A percentile compares a stretch with the other conserved stretches of the same genome.
These are phyloP conservation scores for Myrmecobius fasciatus DNA, from an alignment of 2,113 vertebrate species.

Conservation along the genomic window DNA sequence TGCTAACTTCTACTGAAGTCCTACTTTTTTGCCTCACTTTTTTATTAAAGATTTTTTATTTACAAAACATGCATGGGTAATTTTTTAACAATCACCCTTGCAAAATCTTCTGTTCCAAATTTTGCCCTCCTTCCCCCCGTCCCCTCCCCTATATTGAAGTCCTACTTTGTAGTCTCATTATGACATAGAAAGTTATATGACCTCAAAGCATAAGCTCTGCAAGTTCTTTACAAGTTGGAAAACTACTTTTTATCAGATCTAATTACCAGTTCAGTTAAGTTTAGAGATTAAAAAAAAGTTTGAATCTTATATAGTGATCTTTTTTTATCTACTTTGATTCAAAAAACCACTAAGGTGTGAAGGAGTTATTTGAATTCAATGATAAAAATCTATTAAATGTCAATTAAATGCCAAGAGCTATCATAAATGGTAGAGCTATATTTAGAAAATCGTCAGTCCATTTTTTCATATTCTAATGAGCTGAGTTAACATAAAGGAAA, in stretches of 20 bases:
- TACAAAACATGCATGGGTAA: no score
- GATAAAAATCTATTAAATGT: background rate
- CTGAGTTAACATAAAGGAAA: background rate
- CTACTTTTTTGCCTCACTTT: no score
- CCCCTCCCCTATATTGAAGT: no score
- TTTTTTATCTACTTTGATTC: background rate
- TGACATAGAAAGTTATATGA: background rate
- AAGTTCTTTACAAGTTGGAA: background rate
- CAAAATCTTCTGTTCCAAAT: no score
- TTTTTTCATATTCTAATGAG: background rate
- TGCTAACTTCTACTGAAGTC: background rate
- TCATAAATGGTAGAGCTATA: background rate
- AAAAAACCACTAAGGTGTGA: background rate
- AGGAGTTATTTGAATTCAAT: background rate
- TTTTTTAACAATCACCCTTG: no score
- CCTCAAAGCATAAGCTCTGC: background rate
- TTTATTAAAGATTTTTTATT: no score
- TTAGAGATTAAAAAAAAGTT: background rate
- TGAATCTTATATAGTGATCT: background rate
- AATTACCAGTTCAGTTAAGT: background rate
- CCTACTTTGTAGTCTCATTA: background rate
- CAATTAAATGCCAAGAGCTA: background rate
- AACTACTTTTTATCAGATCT: background rate
- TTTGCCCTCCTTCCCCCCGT: no score
- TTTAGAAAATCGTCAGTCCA: background rate